Percentiles rank a stretch among this genome's conserved stretches.
Conservation (phyloP, 2,888 invertebrate genomes). For the Volucella inflata region DNA sequence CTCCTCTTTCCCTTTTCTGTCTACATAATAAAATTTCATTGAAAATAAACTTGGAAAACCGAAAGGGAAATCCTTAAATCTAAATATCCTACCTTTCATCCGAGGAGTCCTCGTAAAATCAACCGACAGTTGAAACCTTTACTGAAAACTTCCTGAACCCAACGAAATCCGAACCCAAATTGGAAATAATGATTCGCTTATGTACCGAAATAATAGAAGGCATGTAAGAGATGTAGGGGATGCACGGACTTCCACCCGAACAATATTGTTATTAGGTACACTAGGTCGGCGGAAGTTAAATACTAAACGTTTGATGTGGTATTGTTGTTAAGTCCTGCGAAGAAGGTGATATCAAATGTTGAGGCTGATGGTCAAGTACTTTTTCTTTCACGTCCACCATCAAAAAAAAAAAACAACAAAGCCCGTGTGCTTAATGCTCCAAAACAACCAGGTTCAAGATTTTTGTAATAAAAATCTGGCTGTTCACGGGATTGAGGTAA, state of each 20-base stretch:
- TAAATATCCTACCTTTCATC: slow-evolving; percentile 7
- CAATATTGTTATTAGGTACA: slow-evolving; percentile 37
- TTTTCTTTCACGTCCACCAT: not conserved
- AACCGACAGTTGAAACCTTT: not conserved
- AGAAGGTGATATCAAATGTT: slow-evolving; percentile 17
- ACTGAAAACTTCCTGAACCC: slow-evolving; percentile 8
- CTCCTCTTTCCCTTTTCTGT: not conserved
- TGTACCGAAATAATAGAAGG: slow-evolving; percentile 34
- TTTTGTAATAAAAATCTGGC: slow-evolving; percentile 32
- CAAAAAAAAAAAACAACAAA: not conserved
- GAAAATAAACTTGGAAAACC: slow-evolving; percentile 11
- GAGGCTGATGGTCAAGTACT: not conserved
- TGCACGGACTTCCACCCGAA: slow-evolving; percentile 11
- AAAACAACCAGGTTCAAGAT: not conserved
- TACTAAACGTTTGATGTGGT: slow-evolving; percentile 39
- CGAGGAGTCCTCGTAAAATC: too few relatives aligned
- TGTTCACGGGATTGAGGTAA: slow-evolving; percentile 6
- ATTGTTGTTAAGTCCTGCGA: slow-evolving; percentile 6
- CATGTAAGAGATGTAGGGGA: slow-evolving; percentile 17
- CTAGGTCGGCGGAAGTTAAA: slow-evolving; percentile 24
- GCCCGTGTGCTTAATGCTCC: not conserved
- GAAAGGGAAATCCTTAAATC: slow-evolving; percentile 30
- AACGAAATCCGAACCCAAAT: slow-evolving; percentile 37
- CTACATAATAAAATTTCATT: slow-evolving; percentile 13
- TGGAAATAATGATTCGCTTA: slow-evolving; percentile 51